Conservation (phyloP, 2,888 invertebrate species). For the Lasioglossum calceatum region DNA sequence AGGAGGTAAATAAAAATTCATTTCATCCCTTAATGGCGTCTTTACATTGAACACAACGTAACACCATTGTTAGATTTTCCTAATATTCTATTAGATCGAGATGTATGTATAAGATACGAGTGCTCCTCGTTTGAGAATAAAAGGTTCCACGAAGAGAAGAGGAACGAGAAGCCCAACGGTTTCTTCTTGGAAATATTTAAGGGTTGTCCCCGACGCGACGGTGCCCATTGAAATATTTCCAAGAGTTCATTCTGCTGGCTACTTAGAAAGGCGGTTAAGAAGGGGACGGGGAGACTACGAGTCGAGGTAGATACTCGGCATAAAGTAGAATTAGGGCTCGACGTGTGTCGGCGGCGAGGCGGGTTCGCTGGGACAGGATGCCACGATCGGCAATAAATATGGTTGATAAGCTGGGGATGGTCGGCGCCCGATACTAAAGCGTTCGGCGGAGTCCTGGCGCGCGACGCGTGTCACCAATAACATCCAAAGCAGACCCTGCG, state of each 20-base stretch:
- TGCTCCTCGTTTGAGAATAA: too few relatives aligned
- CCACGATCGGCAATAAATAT: constrained; percentile 74
- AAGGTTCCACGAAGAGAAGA: too few relatives aligned
- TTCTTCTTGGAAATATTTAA: too few relatives aligned
- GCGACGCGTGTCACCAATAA: constrained; percentile 78
- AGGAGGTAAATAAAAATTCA: too few relatives aligned
- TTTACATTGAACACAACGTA: too few relatives aligned
- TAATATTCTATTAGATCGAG: too few relatives aligned
- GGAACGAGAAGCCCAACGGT: too few relatives aligned
- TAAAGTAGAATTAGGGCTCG: constrained; percentile 66
- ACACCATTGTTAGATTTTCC: too few relatives aligned
- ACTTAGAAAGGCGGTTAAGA: background rate
- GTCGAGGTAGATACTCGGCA: constrained; percentile 14
- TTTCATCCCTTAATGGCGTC: too few relatives aligned
- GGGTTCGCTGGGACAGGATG: constrained; percentile 41
- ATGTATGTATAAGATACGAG: too few relatives aligned
- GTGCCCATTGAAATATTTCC: background rate
- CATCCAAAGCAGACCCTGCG: constrained; percentile 64
- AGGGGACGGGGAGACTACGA: background rate
- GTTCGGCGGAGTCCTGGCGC: constrained; percentile 65
- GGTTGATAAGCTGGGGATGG: constrained; percentile 77
- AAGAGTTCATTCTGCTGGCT: background rate
- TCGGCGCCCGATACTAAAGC: constrained; percentile 75
- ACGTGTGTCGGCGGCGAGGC: constrained; percentile 41
- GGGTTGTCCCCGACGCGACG: too few relatives aligned